Conservation (phyloP, 2,797 vertebrate species). For the Galago senegalensis region DNA sequence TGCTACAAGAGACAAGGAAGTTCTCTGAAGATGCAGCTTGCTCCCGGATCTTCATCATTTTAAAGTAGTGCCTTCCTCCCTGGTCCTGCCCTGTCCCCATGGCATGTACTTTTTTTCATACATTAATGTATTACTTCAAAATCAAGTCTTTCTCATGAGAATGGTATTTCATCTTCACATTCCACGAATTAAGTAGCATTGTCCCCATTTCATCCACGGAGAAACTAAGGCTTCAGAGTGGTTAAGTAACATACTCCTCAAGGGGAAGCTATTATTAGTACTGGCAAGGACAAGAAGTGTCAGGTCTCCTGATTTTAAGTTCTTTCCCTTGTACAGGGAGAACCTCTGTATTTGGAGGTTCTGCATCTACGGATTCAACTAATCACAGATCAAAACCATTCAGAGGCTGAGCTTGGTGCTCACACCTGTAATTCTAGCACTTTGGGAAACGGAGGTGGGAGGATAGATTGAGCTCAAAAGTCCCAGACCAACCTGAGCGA, state of each 20-base stretch:
- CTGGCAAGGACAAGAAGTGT: not conserved
- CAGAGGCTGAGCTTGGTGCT: not conserved
- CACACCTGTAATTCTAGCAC: not conserved
- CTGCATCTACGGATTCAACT: not conserved
- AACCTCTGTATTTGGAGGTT: not conserved
- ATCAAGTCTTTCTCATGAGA: constrained; percentile 40
- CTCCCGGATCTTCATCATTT: not conserved
- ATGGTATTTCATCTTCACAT: not conserved
- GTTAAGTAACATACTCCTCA: not conserved
- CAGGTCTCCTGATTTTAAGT: not conserved
- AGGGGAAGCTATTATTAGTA: not conserved
- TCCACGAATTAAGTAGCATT: not conserved
- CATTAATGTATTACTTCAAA: constrained; percentile 8
- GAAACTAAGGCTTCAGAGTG: not conserved
- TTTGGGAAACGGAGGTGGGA: not conserved
- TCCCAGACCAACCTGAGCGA: not conserved
- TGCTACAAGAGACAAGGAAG: not conserved
- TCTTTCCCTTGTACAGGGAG: not conserved
- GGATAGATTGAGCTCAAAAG: not conserved
- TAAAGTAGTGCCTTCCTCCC: not conserved
- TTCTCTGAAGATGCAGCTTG: not conserved
- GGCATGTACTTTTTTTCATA: not conserved
- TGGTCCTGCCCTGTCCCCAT: not conserved
- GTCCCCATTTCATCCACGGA: constrained; percentile 7
- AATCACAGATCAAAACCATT: not conserved